These are phyloP conservation scores for Cloeon dipterum DNA, from an alignment of 2,888 invertebrate species.

Conservation along the genomic window DNA sequence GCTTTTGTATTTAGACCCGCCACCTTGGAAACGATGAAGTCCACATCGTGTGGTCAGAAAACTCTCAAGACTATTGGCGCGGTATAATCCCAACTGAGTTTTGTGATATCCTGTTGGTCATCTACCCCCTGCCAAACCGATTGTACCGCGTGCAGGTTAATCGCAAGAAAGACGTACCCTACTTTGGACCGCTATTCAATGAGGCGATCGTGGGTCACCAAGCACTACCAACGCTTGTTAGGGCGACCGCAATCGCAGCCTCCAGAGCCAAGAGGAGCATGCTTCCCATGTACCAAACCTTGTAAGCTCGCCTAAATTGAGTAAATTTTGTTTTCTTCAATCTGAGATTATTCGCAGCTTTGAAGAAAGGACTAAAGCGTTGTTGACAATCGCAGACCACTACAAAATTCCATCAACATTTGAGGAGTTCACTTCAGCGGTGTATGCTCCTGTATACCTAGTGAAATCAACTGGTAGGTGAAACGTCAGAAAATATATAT, in stretches of 20 bases:
- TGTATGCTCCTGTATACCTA: constrained; percentile 36
- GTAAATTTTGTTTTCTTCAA: background rate
- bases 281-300: constrained; percentile 74
- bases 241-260: constrained; percentile 77
- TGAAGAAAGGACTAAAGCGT: constrained; percentile 66
- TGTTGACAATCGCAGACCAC: constrained; percentile 63
- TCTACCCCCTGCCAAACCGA: constrained; percentile 72
- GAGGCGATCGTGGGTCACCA: constrained; percentile 58
- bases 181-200: constrained; percentile 88
- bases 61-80: constrained; percentile 80
- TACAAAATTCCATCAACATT: constrained; percentile 76
- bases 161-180: constrained; percentile 70
- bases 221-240: constrained; percentile 60
- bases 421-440: constrained; percentile 61
- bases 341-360: constrained; percentile 33
- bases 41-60: constrained; percentile 98
- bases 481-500: constrained; percentile 1
- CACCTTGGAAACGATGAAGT: constrained; percentile 97
- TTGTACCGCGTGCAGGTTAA: constrained; percentile 73
- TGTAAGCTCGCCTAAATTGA: constrained; percentile 29
- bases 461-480: constrained; percentile 13
- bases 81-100: constrained; percentile 98
- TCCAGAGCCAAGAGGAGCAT: constrained; percentile 78
- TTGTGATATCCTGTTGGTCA: constrained; percentile 91
- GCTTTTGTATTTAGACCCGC: too few species aligned